Conservation (phyloP, 2,113 vertebrate genomes). For the Oryctolagus cuniculus region mOryCun1.1 NC_091438.1:103243501-103244000, state of each 20-base stretch:
- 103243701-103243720: not conserved
- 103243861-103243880: not conserved
- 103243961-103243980: not conserved
- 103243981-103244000: not conserved
- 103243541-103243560: too few species aligned
- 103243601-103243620: too few species aligned
- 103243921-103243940: not conserved
- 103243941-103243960: not conserved
- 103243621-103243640: too few species aligned
- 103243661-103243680: too few species aligned
- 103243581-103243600: too few species aligned
- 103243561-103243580: too few species aligned
- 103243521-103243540: too few species aligned
- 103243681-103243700: too few species aligned
- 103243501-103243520: too few species aligned
- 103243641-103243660: too few species aligned
- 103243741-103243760: not conserved
- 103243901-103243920: slow-evolving; percentile 12
- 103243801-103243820: slow-evolving; percentile 16
- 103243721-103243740: not conserved
- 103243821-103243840: not conserved
- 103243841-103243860: not conserved
- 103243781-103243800: not conserved
- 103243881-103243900: slow-evolving; percentile 17
- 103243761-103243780: too few species aligned